A percentile compares a stretch with the other conserved stretches of the same genome.
Evolutionary conservation across 2,113 vertebrate genomes (phyloP).

Genomic region (Gnathonemus longibarbis): DNA sequence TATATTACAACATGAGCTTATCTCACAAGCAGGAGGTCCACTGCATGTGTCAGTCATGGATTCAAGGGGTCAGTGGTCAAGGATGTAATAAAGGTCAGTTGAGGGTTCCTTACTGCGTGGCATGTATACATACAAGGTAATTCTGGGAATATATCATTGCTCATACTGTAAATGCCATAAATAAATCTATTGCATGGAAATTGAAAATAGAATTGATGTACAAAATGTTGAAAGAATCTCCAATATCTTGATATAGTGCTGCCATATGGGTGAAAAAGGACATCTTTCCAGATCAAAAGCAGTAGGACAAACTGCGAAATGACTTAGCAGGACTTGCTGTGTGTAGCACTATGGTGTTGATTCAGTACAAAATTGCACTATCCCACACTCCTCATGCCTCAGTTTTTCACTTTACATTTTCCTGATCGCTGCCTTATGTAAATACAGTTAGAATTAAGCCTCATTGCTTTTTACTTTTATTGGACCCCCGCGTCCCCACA

Average conservation of each 20-base stretch:
- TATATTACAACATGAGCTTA: background rate
- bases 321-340: background rate
- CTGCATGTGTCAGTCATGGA: background rate
- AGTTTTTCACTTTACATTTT: background rate
- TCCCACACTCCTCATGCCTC: background rate
- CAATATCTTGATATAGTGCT: background rate
- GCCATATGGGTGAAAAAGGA: background rate
- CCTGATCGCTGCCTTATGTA: background rate
- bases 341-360: background rate
- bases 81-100: background rate
- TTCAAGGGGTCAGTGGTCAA: background rate
- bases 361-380: background rate
- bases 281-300: background rate
- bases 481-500: background rate
- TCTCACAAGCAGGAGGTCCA: background rate
- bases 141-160: background rate
- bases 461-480: background rate
- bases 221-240: background rate
- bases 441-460: background rate
- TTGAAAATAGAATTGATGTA: background rate
- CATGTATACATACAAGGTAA: background rate
- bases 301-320: background rate
- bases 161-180: background rate
- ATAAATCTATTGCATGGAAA: background rate
- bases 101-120: background rate